Base-by-base conservation (phyloP, 2,888 invertebrate species). In the Schrankia costaestrigalis region DNA sequence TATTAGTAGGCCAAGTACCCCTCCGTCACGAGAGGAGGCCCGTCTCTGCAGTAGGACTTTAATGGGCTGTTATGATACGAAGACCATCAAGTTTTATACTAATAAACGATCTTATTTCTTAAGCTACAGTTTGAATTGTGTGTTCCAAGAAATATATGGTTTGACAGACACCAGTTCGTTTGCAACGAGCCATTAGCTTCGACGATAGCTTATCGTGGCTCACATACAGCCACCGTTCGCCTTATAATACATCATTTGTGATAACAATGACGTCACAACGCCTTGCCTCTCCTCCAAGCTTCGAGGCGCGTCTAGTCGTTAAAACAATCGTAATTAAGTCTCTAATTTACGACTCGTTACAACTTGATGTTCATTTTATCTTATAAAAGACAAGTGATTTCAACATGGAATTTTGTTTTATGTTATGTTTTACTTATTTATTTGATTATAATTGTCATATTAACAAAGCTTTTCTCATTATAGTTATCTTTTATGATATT, bases 251-350 rank as follows among this genome's bases (percentile, higher is more conserved):
- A 72, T 76, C 68, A 75, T 73, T 56, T 49, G 32, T 51, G 63
- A 56, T 61, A 68, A 74, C 66, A 68, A 69, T 72, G 68, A 70
- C 70, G 64, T 63, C 63, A 63, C 56, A 59, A 51, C 63, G 56
- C 66, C 65, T 41, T 47, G 46, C 57, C 63, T 66, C 73, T 69
- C 66, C 56, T 24, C 28, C 31, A 42, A 35, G 41, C 47, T 42
- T 41, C 46, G 40, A 29, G 45, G 36, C 52, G 46, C 63, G 50
- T 58, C 61, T 59, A 68, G 63, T 76, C 74, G 61, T 76, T 76
- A 78, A 75, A 75, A 72, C 76, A 76, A 74, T 74, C 59, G 71
- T 74, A 75, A 77, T 78, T 74, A 73, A 73, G 66, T 69, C 64
- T 56, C 57, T 70, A 69, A 73, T 73, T 74, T 73, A 77, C 69